Evolutionary conservation across 92 coral and sea anemone species (phyloP), one percentile per base, ranked within the genome.

Genomic region (Zoanthus sociatus): DNA sequence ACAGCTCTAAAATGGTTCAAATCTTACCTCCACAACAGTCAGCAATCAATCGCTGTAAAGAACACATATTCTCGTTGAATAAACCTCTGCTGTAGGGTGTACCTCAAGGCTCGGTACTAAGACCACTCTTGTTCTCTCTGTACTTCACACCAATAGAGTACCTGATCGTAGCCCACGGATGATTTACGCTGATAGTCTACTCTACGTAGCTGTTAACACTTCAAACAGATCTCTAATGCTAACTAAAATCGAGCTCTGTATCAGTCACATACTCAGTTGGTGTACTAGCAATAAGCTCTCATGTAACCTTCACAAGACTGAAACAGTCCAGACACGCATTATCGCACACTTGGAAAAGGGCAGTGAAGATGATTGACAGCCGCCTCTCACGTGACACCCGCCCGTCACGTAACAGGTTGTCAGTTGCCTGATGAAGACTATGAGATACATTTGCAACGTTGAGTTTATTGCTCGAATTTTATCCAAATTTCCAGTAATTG

Each of bases 81-180:
- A 42, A 69, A 48, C 55, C 50, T 53, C 72, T 88, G 18, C 1
- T 17, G 50, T 73, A 13, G 58, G 91, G 91, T 33, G 87, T 88
- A 37, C 91, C 87, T 1, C 91, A 88, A 44, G 90, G 90, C 13
- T 84, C 93, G 14, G 83, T 91, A 4, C 84, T 87, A 14, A 91
- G 91, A 50, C 87, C 93, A 0, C 56, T 91, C 7, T 37, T 91
- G 37, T 91, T 87, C 73, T 44, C 69, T 16, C 66, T 87, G 51
- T 84, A 91, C 78, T 33, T 88, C 18, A 78, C 87, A 9, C 94
- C 94, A n/a, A 21, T 91, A 2, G 78, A 87, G 20, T 84, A 84
- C 77, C 33, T 88, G 18, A 86, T 86, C 73, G 42, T 16, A 14
- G 63, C 53, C 11, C 87, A 90, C 78, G 56, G 60, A 33, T 85